Conservation (phyloP, 2,888 invertebrate species). For the Anodontia alba region DNA sequence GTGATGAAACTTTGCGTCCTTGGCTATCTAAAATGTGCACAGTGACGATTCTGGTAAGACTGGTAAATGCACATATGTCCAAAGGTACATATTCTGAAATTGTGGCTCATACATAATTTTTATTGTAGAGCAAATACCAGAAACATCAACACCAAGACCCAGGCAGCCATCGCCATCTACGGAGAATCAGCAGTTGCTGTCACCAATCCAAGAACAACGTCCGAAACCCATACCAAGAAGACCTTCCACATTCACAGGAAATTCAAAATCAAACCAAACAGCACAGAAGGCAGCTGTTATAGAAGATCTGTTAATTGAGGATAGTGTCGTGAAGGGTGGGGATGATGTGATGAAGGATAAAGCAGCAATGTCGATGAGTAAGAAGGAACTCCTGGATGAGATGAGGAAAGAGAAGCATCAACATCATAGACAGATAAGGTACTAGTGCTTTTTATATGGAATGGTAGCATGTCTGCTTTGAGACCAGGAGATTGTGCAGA, state of each 20-base stretch:
- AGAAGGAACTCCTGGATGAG: slow-evolving; percentile 71
- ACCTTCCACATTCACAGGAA: not conserved
- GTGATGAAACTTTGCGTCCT: no score
- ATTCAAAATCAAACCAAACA: not conserved
- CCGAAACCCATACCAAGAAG: not conserved
- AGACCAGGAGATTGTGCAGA: no score
- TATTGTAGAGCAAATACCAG: not conserved
- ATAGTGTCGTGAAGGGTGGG: not conserved
- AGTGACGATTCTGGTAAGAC: no score
- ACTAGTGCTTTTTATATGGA: slow-evolving; percentile 7
- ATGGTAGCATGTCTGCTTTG: not conserved
- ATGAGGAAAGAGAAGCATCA: slow-evolving; percentile 77
- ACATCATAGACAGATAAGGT: slow-evolving; percentile 76
- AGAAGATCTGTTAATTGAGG: slow-evolving; percentile 1
- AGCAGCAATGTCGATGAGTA: slow-evolving; percentile 63
- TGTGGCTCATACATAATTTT: no score
- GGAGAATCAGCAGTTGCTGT: not conserved
- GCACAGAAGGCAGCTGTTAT: not conserved
- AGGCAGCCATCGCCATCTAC: not conserved
- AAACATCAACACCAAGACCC: not conserved
- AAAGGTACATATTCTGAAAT: no score
- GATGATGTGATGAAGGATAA: not conserved
- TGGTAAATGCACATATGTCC: no score
- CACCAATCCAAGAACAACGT: not conserved
- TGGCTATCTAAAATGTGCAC: no score